Evolutionary conservation across 2,888 invertebrate species (phyloP).

Genomic region (Mythimna ferrago): DNA sequence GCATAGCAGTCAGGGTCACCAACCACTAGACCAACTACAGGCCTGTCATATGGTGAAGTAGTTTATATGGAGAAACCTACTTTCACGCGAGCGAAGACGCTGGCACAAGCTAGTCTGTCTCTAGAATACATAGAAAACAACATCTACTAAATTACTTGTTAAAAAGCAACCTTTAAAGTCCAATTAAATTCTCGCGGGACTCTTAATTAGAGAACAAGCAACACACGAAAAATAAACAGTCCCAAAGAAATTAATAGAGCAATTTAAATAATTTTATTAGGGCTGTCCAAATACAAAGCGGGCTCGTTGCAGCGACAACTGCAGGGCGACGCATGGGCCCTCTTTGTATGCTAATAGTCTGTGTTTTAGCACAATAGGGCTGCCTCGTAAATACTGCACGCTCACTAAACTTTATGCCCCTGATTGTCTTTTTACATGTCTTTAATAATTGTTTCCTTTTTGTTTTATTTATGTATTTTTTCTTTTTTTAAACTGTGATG

Average conservation of each 20-base stretch:
- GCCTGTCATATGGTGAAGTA: no score
- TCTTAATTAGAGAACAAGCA: constrained; percentile 34
- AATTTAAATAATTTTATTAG: constrained; percentile 80
- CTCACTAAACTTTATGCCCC: constrained; percentile 43
- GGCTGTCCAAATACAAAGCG: constrained; percentile 77
- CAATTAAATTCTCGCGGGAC: constrained; percentile 7
- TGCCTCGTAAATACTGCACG: constrained; percentile 58
- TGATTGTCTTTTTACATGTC: constrained; percentile 49
- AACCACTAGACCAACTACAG: no score
- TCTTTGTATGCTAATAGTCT: constrained; percentile 82
- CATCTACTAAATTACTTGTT: not conserved
- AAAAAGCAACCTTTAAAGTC: constrained; percentile 20
- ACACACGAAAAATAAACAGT: constrained; percentile 50
- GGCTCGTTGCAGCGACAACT: constrained; percentile 68
- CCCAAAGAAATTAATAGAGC: constrained; percentile 70
- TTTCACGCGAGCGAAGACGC: no score
- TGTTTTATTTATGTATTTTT: constrained; percentile 8
- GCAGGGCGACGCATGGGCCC: constrained; percentile 70
- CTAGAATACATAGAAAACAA: not conserved
- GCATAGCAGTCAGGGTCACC: no score
- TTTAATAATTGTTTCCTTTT: constrained; percentile 49
- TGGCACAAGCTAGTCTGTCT: not conserved
- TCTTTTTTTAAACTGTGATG: not conserved
- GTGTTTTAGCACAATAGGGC: constrained; percentile 76
- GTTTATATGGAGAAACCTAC: no score